A percentile compares a stretch with the other conserved stretches of the same genome.
These are phyloP conservation scores for Monochamus alternatus DNA, from an alignment of 2,888 invertebrate genomes.

Conservation along the genomic window DNA sequence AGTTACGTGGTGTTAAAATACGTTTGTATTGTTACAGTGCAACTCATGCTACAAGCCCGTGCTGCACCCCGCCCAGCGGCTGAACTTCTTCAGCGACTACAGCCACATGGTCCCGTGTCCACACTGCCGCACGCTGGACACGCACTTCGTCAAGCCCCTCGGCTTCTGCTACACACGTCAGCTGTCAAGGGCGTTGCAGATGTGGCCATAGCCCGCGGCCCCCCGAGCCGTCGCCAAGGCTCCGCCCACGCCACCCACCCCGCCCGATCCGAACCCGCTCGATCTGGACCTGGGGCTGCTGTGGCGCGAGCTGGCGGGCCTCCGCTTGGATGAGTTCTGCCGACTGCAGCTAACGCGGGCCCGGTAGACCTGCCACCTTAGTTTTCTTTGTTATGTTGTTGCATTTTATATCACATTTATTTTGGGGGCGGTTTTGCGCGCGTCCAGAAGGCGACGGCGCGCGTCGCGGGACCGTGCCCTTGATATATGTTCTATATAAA, in stretches of 20 bases:
- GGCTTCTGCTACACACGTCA: conserved; percentile 87
- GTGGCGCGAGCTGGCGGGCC: conserved; percentile 71
- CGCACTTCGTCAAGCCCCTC: conserved; percentile 95
- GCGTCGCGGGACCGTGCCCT: conserved; percentile 45
- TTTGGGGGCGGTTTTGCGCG: conserved; percentile 51
- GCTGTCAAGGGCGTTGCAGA: conserved; percentile 74
- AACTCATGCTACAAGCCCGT: conserved; percentile 93
- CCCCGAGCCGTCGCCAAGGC: conserved; percentile 72
- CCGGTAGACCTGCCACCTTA: conserved; percentile 65
- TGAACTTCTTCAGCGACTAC: conserved; percentile 96
- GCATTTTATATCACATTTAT: conserved; percentile 69
- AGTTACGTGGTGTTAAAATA: not conserved
- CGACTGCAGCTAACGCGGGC: conserved; percentile 69
- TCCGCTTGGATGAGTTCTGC: conserved; percentile 71
- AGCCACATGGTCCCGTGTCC: conserved; percentile 93
- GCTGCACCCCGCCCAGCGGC: conserved; percentile 87
- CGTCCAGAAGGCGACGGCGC: conserved; percentile 36
- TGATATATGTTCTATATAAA: conserved; percentile 64
- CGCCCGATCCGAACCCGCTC: conserved; percentile 61
- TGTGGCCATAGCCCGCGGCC: conserved; percentile 91
- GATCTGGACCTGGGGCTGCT: conserved; percentile 69
- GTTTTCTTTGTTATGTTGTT: conserved; percentile 70
- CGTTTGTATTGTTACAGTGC: conserved; percentile 78
- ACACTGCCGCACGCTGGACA: conserved; percentile 91
- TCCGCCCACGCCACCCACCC: conserved; percentile 59